Evolutionary conservation across 37 sponge, comb jelly and placozoan genomes (phyloP).

Genomic region (Cladorhizidae sp.): DNA sequence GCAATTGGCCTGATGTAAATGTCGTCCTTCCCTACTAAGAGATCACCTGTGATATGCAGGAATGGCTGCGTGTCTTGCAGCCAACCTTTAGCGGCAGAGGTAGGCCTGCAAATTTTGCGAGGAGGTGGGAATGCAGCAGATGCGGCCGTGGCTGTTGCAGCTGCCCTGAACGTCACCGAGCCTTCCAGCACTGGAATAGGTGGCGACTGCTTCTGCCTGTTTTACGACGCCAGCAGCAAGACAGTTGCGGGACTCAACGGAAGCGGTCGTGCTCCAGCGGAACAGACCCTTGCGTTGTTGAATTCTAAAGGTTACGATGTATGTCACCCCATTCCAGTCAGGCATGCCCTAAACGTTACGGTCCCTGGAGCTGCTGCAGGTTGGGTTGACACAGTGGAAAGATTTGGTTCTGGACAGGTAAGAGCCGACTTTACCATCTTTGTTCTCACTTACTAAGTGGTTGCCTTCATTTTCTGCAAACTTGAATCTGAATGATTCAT

Average conservation of each 20-base stretch:
- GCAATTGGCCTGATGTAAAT: no score
- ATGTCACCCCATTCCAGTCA: slow-evolving; percentile 42
- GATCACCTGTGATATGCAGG: slow-evolving; percentile 66
- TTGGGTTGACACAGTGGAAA: slow-evolving; percentile 84
- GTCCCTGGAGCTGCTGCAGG: slow-evolving; percentile 91
- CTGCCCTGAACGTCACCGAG: slow-evolving; percentile 86
- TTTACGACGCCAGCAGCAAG: slow-evolving; percentile 67
- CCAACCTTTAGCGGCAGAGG: slow-evolving; percentile 76
- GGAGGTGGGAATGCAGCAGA: slow-evolving; percentile 88
- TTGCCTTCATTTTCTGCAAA: no score
- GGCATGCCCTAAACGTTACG: slow-evolving; percentile 74
- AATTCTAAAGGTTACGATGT: slow-evolving; percentile 34
- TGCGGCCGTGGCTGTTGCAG: slow-evolving; percentile 87
- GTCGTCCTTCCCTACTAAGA: slow-evolving; percentile 39
- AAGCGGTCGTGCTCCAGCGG: slow-evolving; percentile 31
- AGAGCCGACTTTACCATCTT: background rate
- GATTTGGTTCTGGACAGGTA: slow-evolving; percentile 84
- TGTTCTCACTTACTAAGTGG: no score
- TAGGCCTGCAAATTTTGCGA: slow-evolving; percentile 56
- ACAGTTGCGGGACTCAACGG: slow-evolving; percentile 77
- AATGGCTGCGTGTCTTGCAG: slow-evolving; percentile 80
- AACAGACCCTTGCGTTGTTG: slow-evolving; percentile 25
- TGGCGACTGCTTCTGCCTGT: slow-evolving; percentile 89
- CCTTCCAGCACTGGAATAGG: slow-evolving; percentile 87
- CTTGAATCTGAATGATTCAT: no score